Conservation (phyloP, 2,113 vertebrate genomes). For the Rhinoptilus africanus region DNA sequence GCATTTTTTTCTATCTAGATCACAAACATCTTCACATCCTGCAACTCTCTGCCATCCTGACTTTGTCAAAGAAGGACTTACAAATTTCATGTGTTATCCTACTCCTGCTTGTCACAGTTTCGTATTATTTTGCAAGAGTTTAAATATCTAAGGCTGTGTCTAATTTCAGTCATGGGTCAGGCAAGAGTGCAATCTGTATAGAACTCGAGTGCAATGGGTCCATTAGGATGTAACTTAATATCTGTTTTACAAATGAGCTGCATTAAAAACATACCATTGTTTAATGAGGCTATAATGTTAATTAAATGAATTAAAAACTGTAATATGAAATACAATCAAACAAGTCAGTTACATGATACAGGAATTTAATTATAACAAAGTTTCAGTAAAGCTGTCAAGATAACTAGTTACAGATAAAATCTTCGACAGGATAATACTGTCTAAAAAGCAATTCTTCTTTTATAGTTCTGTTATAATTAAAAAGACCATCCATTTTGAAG, state of each 20-base stretch:
- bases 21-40: not conserved
- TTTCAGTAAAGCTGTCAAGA: constrained; percentile 30
- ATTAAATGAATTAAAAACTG: constrained; percentile 47
- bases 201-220: not conserved
- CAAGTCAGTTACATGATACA: constrained; percentile 5
- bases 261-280: constrained; percentile 24
- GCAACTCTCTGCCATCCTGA: not conserved
- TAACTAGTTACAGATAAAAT: constrained; percentile 28
- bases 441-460: constrained; percentile 41
- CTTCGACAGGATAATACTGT: not conserved
- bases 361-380: constrained; percentile 43
- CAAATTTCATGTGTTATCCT: not conserved
- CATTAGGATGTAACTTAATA: not conserved
- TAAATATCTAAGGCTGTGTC: not conserved
- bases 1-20: not conserved
- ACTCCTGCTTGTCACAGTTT: not conserved
- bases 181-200: not conserved
- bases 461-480: constrained; percentile 27
- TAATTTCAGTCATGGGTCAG: not conserved
- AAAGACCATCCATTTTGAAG: not conserved
- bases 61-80: not conserved
- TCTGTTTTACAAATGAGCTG: constrained; percentile 32
- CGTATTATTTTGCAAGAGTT: not conserved
- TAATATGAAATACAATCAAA: constrained; percentile 59
- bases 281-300: constrained; percentile 46